These are phyloP conservation scores for Amphimedon queenslandica DNA, from an alignment of 37 sponge, comb jelly and placozoan species.

Conservation along the genomic window DNA sequence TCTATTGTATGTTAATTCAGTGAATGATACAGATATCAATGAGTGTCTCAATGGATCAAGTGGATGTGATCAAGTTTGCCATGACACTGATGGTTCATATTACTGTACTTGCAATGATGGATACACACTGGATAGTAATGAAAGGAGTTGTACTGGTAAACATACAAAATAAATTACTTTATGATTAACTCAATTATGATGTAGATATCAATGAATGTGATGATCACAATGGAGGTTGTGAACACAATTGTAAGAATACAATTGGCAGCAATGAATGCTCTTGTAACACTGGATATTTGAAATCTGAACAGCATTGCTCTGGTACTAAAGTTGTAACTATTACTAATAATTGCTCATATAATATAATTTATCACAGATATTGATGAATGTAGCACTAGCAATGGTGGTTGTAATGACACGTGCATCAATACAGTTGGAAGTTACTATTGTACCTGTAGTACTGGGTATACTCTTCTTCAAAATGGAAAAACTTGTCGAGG, in stretches of 20 bases:
- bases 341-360: neutral
- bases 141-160: constrained; percentile 11
- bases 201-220: constrained; percentile 45
- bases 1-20: neutral
- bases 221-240: neutral
- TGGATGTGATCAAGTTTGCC: constrained; percentile 7
- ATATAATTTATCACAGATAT: constrained; percentile 11
- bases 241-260: constrained; percentile 4
- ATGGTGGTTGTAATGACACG: neutral
- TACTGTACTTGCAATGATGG: constrained; percentile 18
- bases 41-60: neutral
- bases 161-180: neutral
- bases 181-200: neutral
- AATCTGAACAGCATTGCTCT: no score
- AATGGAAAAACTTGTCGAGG: no score
- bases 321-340: no score
- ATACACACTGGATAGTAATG: constrained; percentile 10
- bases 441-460: constrained; percentile 34
- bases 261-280: constrained; percentile 1
- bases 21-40: constrained; percentile 7
- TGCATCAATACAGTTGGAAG: constrained; percentile 37
- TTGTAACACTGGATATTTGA: constrained; percentile 29
- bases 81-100: constrained; percentile 10
- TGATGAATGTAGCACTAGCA: constrained; percentile 19
- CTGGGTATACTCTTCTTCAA: no score